These are phyloP conservation scores for Heliothis subflexa DNA, from an alignment of 1,140 invertebrate genomes.

Conservation along the genomic window DNA sequence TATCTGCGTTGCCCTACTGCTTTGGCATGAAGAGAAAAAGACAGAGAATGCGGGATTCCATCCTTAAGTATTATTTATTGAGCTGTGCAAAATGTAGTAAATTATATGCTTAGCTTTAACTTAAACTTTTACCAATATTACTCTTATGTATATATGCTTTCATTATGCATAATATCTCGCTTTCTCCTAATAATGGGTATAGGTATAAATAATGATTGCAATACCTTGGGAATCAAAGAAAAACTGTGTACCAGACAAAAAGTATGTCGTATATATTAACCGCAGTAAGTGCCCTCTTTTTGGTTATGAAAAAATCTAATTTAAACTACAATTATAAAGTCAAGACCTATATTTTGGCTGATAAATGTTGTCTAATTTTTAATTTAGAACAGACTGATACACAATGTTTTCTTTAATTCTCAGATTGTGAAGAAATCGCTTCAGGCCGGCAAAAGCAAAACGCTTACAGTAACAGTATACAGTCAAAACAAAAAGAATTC, in stretches of 20 bases:
- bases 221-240: slow-evolving; percentile 20
- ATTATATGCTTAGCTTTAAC: too few species aligned
- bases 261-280: background rate
- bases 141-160: too few species aligned
- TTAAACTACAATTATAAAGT: too few species aligned
- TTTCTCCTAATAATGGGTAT: background rate
- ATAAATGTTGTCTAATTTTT: too few species aligned
- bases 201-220: too few species aligned
- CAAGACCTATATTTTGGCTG: too few species aligned
- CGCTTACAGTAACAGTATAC: background rate
- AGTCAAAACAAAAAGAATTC: background rate
- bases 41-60: too few species aligned
- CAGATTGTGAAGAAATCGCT: slow-evolving; percentile 25
- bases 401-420: slow-evolving; percentile 31
- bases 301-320: background rate
- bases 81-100: too few species aligned
- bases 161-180: background rate
- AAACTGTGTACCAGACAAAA: background rate
- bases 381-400: slow-evolving; percentile 9
- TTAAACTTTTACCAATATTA: too few species aligned
- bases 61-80: too few species aligned
- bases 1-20: too few species aligned
- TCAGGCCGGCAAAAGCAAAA: slow-evolving; percentile 2
- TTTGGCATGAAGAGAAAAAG: too few species aligned
- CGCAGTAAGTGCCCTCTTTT: background rate